Evolutionary conservation across 2,888 invertebrate genomes (phyloP).

Genomic region (Phragmatobia fuliginosa): DNA sequence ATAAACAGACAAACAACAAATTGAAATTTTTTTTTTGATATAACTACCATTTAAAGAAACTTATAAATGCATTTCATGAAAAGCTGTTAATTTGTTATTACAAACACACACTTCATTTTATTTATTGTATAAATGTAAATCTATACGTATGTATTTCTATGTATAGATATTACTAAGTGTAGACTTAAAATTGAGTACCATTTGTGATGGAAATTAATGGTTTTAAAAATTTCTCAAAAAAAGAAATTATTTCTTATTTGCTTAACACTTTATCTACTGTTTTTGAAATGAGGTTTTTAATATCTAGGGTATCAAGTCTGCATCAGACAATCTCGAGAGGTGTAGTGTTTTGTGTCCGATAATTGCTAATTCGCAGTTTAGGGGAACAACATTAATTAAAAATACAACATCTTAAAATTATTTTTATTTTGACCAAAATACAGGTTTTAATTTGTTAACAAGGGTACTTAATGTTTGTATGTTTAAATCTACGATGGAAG

Average conservation of each 20-base stretch:
- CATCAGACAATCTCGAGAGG: neutral
- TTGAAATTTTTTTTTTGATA: too few relatives aligned
- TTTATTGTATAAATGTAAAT: too few relatives aligned
- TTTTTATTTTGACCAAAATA: conserved; percentile 47
- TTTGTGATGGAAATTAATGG: neutral
- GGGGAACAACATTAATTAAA: conserved; percentile 16
- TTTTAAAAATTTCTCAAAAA: neutral
- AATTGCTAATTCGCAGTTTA: neutral
- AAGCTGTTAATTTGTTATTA: too few relatives aligned
- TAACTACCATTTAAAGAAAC: too few relatives aligned
- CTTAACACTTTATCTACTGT: neutral
- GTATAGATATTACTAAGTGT: too few relatives aligned
- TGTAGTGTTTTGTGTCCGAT: neutral
- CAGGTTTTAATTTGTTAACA: conserved; percentile 43
- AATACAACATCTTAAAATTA: conserved; percentile 36
- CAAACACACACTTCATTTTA: too few relatives aligned
- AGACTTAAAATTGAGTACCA: too few relatives aligned
- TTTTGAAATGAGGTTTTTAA: neutral
- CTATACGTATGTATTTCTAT: too few relatives aligned
- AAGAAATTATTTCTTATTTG: neutral
- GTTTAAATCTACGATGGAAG: conserved; percentile 45
- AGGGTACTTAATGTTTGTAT: conserved; percentile 39
- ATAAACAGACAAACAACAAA: too few relatives aligned
- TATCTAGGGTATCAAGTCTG: neutral
- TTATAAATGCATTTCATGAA: too few relatives aligned